Conservation (phyloP, 2,797 vertebrate species). For the Ceryle rudis region DNA sequence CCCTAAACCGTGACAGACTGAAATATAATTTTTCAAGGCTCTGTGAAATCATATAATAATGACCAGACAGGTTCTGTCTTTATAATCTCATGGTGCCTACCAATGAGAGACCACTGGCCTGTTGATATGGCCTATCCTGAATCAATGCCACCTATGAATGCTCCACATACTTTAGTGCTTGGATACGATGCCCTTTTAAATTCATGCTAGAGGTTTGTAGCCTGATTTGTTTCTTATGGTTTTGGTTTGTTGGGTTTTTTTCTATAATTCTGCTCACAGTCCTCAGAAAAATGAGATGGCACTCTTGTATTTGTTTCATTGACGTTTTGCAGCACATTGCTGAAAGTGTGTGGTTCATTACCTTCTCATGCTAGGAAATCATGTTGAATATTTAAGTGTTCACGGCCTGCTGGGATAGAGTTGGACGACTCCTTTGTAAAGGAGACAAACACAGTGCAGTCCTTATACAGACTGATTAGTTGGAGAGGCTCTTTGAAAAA, state of each 20-base stretch:
- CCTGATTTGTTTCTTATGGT: background rate
- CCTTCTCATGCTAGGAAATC: background rate
- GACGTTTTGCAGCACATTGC: background rate
- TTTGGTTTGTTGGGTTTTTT: too few species aligned
- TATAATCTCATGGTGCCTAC: background rate
- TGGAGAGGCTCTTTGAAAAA: background rate
- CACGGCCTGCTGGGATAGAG: background rate
- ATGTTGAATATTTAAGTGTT: background rate
- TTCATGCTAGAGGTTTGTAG: background rate
- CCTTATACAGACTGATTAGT: background rate
- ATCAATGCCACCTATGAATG: background rate
- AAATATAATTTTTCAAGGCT: background rate
- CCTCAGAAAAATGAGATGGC: background rate
- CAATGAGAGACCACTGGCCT: background rate
- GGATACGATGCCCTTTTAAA: background rate
- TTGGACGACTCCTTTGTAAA: background rate
- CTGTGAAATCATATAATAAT: background rate
- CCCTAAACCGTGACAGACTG: too few species aligned
- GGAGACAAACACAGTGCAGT: background rate
- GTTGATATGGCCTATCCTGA: background rate
- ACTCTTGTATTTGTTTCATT: background rate
- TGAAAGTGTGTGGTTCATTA: background rate
- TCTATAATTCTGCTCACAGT: background rate
- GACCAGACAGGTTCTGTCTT: background rate
- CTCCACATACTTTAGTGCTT: background rate